phyloP scores from a whole-genome alignment of 2,113 vertebrate species.

The Macaca nemestrina region DNA sequence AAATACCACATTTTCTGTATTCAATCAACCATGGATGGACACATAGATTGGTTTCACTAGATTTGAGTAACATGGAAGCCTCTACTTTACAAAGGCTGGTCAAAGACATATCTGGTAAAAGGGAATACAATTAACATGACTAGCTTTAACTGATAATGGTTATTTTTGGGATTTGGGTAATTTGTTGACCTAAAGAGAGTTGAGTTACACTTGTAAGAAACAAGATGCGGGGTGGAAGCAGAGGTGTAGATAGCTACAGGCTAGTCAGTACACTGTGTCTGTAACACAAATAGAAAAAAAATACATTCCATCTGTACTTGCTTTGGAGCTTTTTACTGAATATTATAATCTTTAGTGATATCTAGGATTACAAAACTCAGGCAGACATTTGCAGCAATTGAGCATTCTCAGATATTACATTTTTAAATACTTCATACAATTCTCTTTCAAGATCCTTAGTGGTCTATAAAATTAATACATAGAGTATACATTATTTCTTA shows the following conservation, averaged over 20 bases:
- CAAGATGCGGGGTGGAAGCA: too few species aligned
- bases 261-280: neutral
- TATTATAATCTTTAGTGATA: neutral
- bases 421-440: neutral
- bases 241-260: accelerated
- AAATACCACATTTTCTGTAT: too few species aligned
- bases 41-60: too few species aligned
- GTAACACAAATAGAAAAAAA: neutral
- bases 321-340: neutral
- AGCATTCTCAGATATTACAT: neutral
- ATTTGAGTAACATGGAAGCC: neutral
- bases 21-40: too few species aligned
- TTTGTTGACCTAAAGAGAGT: neutral
- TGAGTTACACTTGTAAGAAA: neutral
- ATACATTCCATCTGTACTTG: neutral
- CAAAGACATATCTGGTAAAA: neutral
- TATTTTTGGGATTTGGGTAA: neutral
- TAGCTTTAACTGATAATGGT: neutral
- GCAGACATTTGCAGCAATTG: neutral
- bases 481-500: neutral
- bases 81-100: neutral
- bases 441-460: neutral
- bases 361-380: neutral
- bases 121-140: neutral
- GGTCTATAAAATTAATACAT: neutral